Base-by-base conservation (phyloP, 2,888 invertebrate species). In the Ceraclea dissimilis region DNA sequence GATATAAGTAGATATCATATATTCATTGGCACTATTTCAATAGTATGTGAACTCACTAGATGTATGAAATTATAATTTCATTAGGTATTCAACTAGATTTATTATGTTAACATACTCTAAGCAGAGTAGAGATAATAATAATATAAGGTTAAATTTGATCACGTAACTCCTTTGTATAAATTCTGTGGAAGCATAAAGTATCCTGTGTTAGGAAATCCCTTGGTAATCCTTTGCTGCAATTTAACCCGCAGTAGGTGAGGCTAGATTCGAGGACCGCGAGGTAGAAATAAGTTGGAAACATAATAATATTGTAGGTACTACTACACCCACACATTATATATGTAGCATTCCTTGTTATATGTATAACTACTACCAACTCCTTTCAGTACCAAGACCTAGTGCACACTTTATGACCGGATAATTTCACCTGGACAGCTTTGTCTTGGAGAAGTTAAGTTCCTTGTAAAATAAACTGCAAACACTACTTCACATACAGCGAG, bases 121-220 rank as follows among this genome's bases (percentile, higher is more conserved):
- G 26, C 10, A 26, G 10, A 26, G 26, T 4, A 26, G 26, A 26
- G 4, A 26, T 26, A 26, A 6, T 39, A 8, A 39, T 39, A 31
- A 31, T 31, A 31, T 31, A 31, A 31, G 31, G 39, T 39, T 4
- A 13, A 39, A 16, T 39, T 8, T 39, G 13, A 39, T 39, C 39
- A 39, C 39, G 39, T 39, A 39, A 39, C 39, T 39, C 39, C 39
- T 26, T 26, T 39, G 39, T 39, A 39, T 16, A 39, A 4, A 39
- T 20, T 46, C 46, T 20, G 75, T 72, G 70, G 70, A 72, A 75
- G 75, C 73, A 76, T 61, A 61, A 62, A 61, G 60, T 62, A 62
- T 60, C 62, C 59, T 39, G 52, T 44, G 54, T 21, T 56, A 59
- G 58, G 56, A 62, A 62, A 62, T 62, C 62, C 60, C 56, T 52